phyloP scores from a whole-genome alignment of 2,888 invertebrate species.

The Hetaerina titia region DNA sequence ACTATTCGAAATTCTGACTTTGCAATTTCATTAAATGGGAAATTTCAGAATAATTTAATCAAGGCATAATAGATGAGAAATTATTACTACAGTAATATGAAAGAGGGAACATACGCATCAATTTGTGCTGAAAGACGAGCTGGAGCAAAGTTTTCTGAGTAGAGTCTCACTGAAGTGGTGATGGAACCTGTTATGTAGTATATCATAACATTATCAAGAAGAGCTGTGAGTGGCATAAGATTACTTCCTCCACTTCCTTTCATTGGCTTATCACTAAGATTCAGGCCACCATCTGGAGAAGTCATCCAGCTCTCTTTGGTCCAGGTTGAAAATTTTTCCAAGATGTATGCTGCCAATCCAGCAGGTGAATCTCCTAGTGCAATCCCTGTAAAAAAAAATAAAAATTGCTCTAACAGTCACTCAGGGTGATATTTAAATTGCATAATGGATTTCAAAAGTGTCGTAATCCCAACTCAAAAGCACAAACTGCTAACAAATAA shows the following conservation, averaged over 20 bases:
- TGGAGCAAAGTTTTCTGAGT: constrained; percentile 72
- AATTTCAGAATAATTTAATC: neutral
- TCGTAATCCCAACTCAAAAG: too few relatives aligned
- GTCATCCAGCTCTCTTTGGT: constrained; percentile 80
- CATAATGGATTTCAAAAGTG: neutral
- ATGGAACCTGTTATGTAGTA: constrained; percentile 79
- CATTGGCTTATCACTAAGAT: constrained; percentile 81
- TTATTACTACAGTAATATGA: neutral
- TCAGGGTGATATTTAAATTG: neutral
- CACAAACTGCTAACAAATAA: too few relatives aligned
- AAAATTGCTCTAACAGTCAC: neutral
- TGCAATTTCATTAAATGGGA: too few relatives aligned
- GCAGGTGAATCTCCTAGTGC: constrained; percentile 78
- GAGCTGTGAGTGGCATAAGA: constrained; percentile 80
- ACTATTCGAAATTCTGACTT: too few relatives aligned
- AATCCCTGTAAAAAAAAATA: constrained; percentile 75
- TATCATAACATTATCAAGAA: constrained; percentile 80
- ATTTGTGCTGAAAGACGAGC: neutral
- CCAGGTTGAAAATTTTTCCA: constrained; percentile 80
- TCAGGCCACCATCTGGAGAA: constrained; percentile 83
- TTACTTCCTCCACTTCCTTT: constrained; percentile 29
- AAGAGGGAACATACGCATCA: neutral
- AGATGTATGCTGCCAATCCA: constrained; percentile 79
- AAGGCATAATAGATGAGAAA: neutral
- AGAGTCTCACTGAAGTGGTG: constrained; percentile 77